Conservation (phyloP, 2,888 invertebrate species). For the Drosophila algonquin region DNA sequence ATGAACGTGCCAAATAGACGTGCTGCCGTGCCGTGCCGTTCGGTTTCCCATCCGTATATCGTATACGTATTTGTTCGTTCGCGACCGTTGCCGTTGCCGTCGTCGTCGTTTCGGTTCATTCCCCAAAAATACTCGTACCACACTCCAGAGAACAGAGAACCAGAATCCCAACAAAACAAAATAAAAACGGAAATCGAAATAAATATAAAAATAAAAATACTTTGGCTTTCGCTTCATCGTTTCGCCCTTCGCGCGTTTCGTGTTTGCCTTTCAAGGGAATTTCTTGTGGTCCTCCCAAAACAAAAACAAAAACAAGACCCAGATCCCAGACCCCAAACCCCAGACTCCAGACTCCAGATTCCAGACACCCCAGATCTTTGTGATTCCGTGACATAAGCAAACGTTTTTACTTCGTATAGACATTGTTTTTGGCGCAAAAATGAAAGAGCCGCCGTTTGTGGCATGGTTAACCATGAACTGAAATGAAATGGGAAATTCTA, state of each 20-base stretch:
- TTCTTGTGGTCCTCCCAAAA: background rate
- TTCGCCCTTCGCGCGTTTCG: slow-evolving; percentile 1
- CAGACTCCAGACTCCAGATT: slow-evolving; percentile 10
- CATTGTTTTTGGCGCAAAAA: slow-evolving; percentile 72
- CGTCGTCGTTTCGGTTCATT: slow-evolving; percentile 38
- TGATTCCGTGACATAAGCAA: slow-evolving; percentile 49
- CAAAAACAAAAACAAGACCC: background rate
- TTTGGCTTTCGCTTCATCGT: background rate
- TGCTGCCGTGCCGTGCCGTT: slow-evolving; percentile 65
- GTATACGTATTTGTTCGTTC: slow-evolving; percentile 1
- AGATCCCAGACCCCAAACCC: background rate
- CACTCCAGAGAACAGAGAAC: slow-evolving; percentile 24
- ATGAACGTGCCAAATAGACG: slow-evolving; percentile 84
- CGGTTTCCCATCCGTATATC: slow-evolving; percentile 13
- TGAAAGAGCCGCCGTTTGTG: slow-evolving; percentile 36
- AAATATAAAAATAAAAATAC: background rate
- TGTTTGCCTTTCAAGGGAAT: slow-evolving; percentile 4
- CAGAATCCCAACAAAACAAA: background rate
- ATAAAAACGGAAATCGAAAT: background rate
- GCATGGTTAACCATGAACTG: slow-evolving; percentile 8
- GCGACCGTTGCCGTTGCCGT: slow-evolving; percentile 53
- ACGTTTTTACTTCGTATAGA: slow-evolving; percentile 34
- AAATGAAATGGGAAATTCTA: slow-evolving; percentile 33
- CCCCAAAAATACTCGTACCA: slow-evolving; percentile 53
- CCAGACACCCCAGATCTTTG: slow-evolving; percentile 24